Evolutionary conservation across 2,888 invertebrate species (phyloP), one percentile per base, ranked within the genome.

Genomic region (Euproctis similis): DNA sequence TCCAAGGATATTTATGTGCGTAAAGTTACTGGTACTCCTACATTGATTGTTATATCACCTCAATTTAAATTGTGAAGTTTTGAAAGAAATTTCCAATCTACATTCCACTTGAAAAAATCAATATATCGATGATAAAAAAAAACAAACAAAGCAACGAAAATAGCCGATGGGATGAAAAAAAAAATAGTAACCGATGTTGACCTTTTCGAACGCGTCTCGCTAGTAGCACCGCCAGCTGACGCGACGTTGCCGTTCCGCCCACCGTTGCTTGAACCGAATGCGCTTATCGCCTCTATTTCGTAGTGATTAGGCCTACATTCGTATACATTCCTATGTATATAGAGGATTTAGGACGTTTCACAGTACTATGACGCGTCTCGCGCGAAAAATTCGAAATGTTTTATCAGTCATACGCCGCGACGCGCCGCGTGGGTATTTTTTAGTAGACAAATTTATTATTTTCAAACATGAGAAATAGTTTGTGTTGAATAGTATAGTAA

Each of bases 331-430:
- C 36, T 42, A 57, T 67, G 74, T 82, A 80, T 64, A 80, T 81
- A 81, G 76, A 55, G 71, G 61, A 69, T 59, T 73, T 85, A 71
- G 58, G 73, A 65, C 75, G 65, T 81, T 82, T 52, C 58, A 63
- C 63, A 62, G 55, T 59, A 60, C 58, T 61, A 59, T 56, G 62
- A 59, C 61, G 65, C 73, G 77, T 82, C 72, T 76, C 81, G 81
- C 84, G 82, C 84, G 84, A 84, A 84, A 82, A 84, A 80, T 85
- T 81, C 73, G 80, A 81, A 81, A 72, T 72, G 67, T 59, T 72
- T 84, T 84, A 84, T 84, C 84, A 81, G 78, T 76, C 63, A 66
- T 59, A 56, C 50, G 57, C 28, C 45, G 59, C 46, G 23, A 12
- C n/a, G 55, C 42, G 46, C 39, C 50, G 56, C 42, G 40, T 54